Percentiles rank a stretch among this genome's conserved stretches.
Evolutionary conservation across 2,888 invertebrate genomes (phyloP).

Genomic region (Trachelus stipa): DNA sequence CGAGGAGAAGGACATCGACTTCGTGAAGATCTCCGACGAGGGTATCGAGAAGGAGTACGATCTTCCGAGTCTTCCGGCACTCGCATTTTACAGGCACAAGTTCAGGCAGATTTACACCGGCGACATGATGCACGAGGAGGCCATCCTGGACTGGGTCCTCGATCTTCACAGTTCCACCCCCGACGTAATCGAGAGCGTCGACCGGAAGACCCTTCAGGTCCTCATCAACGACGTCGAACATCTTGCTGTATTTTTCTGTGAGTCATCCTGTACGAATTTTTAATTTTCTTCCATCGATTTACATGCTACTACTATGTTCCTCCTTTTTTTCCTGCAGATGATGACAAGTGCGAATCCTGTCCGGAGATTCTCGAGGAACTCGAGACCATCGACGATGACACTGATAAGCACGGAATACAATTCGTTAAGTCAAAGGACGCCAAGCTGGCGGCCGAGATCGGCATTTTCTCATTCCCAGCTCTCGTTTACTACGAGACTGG

Average conservation of each 20-base stretch:
- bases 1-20: conserved; percentile 90
- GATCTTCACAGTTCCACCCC: conserved; percentile 86
- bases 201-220: conserved; percentile 89
- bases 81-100: conserved; percentile 89
- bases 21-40: conserved; percentile 91
- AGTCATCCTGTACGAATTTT: background rate
- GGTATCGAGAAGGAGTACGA: conserved; percentile 91
- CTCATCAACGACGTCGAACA: conserved; percentile 91
- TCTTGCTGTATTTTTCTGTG: conserved; percentile 92
- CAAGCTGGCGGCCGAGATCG: conserved; percentile 89
- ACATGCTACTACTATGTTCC: background rate
- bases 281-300: background rate
- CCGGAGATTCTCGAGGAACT: conserved; percentile 86
- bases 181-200: conserved; percentile 91
- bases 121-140: conserved; percentile 92
- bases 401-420: conserved; percentile 92
- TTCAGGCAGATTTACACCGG: conserved; percentile 90
- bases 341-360: conserved; percentile 88
- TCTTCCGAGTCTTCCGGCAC: conserved; percentile 81
- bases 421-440: conserved; percentile 94
- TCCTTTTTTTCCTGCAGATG: conserved; percentile 71
- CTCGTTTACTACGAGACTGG: conserved; percentile 94
- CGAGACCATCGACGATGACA: conserved; percentile 93
- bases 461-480: conserved; percentile 92
- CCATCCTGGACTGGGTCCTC: conserved; percentile 90